A percentile compares a stretch with the other conserved stretches of the same genome.
phyloP scores from a whole-genome alignment of 2,797 vertebrate genomes.

The Lepilemur septentrionalis region DNA sequence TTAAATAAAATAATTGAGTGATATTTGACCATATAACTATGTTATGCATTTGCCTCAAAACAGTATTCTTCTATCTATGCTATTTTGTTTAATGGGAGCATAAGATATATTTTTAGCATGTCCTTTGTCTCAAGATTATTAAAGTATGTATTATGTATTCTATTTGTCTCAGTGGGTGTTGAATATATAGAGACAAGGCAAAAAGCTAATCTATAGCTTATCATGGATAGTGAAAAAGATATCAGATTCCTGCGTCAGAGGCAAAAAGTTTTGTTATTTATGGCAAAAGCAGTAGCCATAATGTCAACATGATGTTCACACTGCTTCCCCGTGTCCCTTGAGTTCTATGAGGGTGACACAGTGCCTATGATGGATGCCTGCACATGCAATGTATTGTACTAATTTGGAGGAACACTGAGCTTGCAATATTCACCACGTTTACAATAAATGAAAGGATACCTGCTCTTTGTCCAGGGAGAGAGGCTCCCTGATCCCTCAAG shows the following conservation, averaged over 20 bases:
- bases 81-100: not conserved
- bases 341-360: not conserved
- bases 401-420: not conserved
- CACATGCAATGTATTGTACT: rapidly evolving
- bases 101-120: not conserved
- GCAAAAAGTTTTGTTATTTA: not conserved
- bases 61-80: not conserved
- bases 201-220: not conserved
- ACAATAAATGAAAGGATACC: not conserved
- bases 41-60: not conserved
- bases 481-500: not conserved
- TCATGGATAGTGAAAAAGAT: not conserved
- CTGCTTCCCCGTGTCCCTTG: not conserved
- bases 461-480: not conserved
- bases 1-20: slow-evolving; percentile 8
- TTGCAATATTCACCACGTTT: not conserved
- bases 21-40: not conserved
- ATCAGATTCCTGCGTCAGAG: not conserved
- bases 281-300: not conserved
- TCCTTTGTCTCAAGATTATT: not conserved
- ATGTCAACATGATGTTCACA: not conserved
- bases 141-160: not conserved
- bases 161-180: not conserved
- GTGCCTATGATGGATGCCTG: not conserved
- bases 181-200: not conserved